Evolutionary conservation across 2,113 vertebrate genomes (phyloP).

Genomic region (Gallinago undulata): DNA sequence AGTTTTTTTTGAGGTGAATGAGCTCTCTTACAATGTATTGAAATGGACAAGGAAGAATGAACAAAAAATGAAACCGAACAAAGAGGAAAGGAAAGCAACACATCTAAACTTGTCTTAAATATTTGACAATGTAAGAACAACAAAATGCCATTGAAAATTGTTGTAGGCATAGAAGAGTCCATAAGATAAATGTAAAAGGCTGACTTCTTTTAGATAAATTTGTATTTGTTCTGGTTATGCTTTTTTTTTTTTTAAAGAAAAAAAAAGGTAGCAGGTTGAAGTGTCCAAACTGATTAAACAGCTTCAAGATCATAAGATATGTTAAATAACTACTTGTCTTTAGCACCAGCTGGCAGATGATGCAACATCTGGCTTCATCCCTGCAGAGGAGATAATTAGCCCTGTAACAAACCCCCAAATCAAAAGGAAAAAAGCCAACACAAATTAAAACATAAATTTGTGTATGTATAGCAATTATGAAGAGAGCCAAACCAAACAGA

Average conservation of each 20-base stretch:
- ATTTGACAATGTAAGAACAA: background rate
- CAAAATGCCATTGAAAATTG: background rate
- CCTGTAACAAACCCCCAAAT: background rate
- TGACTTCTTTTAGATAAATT: background rate
- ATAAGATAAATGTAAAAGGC: background rate
- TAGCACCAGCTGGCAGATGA: slow-evolving; percentile 13
- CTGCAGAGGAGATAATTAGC: slow-evolving; percentile 29
- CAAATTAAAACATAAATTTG: slow-evolving; percentile 31
- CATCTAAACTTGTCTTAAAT: background rate
- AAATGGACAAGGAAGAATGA: background rate
- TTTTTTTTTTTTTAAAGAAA: background rate
- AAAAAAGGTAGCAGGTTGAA: background rate
- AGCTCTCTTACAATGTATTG: background rate
- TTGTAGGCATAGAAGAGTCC: background rate
- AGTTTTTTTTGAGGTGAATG: background rate
- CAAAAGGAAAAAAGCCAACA: slow-evolving; percentile 12
- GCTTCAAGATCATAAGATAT: background rate
- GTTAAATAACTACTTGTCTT: slow-evolving; percentile 27
- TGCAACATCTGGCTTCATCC: slow-evolving; percentile 51
- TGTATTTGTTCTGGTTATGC: background rate
- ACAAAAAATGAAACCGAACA: background rate
- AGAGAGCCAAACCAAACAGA: background rate
- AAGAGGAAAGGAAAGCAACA: background rate
- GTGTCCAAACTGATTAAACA: slow-evolving; percentile 50
- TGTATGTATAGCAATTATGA: background rate